Evolutionary conservation across 2,797 vertebrate species (phyloP), one percentile per base, ranked within the genome.

Genomic region (Rhyacichthys aspro): DNA sequence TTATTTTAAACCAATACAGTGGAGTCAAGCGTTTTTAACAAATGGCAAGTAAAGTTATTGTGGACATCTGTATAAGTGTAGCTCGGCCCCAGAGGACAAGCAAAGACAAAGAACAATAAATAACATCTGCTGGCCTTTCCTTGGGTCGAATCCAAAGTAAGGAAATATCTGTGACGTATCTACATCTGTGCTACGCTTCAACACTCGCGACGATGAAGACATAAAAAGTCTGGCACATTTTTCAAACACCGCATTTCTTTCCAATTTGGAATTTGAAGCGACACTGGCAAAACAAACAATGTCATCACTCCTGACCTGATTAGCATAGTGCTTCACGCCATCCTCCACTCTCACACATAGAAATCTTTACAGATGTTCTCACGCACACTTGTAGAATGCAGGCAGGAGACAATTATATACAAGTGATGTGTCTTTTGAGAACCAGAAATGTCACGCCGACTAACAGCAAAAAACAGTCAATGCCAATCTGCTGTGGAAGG

Each of bases 81-180:
- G 73, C 63, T 63, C 61, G 53, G 63, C 86, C 83, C 83, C 81
- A 0, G 59, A 83, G 85, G 88, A 79, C 67, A 72, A 67, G 83
- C 52, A 80, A 53, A 73, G 86, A 89, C 86, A 91, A 89, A 89
- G 86, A 89, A 87, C 84, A 90, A 89, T 89, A 86, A 88, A 88
- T 86, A 88, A 89, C 88, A 91, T 89, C 89, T 90, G 89, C 82
- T 80, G 75, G 84, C 81, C 79, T 84, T 84, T 59, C 23, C 48
- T 72, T 83, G 84, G 85, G 82, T 83, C 73, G 18, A 64, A 76
- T 84, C 82, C 82, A 82, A 79, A 78, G 69, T 67, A 76, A 76
- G 76, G 70, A 79, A 82, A 86, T 82, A 78, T 84, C 83, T 81
- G 70, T 89, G 82, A 86, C 82, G 76, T 87, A 76, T 85, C 63